Conservation (phyloP, 2,797 vertebrate species). For the Phrynocephalus vlangalii region DNA sequence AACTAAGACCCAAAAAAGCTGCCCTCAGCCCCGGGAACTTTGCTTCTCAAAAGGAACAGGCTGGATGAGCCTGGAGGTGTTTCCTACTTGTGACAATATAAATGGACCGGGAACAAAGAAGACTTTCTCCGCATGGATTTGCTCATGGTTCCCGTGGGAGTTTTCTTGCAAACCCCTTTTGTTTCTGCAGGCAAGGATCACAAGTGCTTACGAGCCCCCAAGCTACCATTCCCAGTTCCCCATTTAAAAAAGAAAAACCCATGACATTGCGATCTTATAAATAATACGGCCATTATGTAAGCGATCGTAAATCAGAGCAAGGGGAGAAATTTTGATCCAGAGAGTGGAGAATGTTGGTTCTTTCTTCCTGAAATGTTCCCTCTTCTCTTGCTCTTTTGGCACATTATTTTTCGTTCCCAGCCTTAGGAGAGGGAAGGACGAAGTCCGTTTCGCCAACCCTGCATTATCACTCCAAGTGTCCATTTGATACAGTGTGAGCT, state of each 20-base stretch:
- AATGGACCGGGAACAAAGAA: conserved; percentile 29
- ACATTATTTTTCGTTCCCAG: conserved; percentile 42
- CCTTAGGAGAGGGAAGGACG: background rate
- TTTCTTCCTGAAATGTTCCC: conserved; percentile 35
- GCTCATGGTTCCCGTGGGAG: background rate
- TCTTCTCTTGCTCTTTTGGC: conserved; percentile 43
- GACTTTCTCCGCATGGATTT: background rate
- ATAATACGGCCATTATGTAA: conserved; percentile 54
- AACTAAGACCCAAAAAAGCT: background rate
- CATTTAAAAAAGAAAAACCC: conserved; percentile 28
- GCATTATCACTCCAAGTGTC: background rate
- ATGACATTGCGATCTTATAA: conserved; percentile 50
- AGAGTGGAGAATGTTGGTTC: conserved; percentile 11
- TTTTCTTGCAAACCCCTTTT: background rate
- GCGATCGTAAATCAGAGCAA: conserved; percentile 46
- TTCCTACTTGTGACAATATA: background rate
- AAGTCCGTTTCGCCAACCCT: background rate
- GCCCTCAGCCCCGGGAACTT: background rate
- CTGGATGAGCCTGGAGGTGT: background rate
- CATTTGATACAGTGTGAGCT: conserved; percentile 16
- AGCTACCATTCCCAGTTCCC: conserved; percentile 44
- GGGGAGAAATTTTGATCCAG: conserved; percentile 40
- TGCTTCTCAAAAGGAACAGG: background rate
- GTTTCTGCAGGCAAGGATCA: conserved; percentile 1
- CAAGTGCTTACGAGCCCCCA: conserved; percentile 24